Conservation (phyloP, 2,113 vertebrate genomes). For the Varanus komodoensis region DNA sequence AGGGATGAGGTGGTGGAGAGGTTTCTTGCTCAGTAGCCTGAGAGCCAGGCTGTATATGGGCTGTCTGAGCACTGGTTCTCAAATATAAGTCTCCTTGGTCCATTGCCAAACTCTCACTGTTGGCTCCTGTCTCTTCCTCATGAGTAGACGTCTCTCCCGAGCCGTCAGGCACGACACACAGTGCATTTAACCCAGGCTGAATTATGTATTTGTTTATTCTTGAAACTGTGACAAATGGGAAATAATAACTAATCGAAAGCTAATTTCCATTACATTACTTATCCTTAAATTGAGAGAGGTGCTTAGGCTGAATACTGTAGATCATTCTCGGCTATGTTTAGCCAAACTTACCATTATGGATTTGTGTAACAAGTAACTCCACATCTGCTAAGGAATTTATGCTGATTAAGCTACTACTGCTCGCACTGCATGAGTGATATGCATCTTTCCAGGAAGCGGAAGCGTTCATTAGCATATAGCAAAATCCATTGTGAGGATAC, state of each 20-base stretch:
- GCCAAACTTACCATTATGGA: slow-evolving; percentile 79
- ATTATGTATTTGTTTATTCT: slow-evolving; percentile 10
- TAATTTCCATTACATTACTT: not conserved
- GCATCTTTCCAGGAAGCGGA: slow-evolving; percentile 72
- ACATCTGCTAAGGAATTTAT: slow-evolving; percentile 89
- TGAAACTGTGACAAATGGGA: not conserved
- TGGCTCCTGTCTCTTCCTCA: too few species aligned
- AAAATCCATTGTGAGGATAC: slow-evolving; percentile 87
- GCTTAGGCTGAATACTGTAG: not conserved
- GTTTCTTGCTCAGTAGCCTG: too few species aligned
- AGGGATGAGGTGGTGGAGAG: too few species aligned
- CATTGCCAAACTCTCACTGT: too few species aligned
- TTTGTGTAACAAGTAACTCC: slow-evolving; percentile 85
- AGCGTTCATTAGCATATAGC: slow-evolving; percentile 80
- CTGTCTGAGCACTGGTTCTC: too few species aligned
- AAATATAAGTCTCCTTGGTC: too few species aligned
- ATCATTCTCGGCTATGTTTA: not conserved
- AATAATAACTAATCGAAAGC: not conserved
- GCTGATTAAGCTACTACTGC: slow-evolving; percentile 81
- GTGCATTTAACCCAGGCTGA: not conserved
- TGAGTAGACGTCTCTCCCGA: too few species aligned
- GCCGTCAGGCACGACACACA: too few species aligned
- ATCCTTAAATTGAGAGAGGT: not conserved
- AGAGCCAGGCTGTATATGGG: too few species aligned
- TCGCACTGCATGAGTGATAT: slow-evolving; percentile 70